Conservation (phyloP, 2,888 invertebrate genomes). For the Patella depressa region DNA sequence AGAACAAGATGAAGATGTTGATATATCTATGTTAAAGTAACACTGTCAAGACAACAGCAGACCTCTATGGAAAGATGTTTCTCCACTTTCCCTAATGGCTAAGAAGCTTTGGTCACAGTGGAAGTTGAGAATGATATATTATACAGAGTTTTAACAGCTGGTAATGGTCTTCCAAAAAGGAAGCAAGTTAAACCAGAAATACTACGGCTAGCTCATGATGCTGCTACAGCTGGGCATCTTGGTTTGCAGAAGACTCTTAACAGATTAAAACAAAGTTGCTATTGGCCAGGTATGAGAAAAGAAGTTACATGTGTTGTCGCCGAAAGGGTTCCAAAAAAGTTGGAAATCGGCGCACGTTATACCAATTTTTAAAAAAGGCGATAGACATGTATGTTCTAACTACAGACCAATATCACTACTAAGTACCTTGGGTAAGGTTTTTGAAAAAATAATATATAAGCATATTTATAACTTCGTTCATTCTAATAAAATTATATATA, state of each 20-base stretch:
- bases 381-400: too few relatives aligned
- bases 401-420: too few relatives aligned
- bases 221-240: neutral
- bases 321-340: neutral
- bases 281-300: neutral
- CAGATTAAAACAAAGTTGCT: neutral
- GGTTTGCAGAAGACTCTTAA: neutral
- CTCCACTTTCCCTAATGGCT: neutral
- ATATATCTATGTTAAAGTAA: neutral
- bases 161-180: too few relatives aligned
- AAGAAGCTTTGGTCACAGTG: slow-evolving; percentile 6
- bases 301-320: neutral
- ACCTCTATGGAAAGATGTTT: neutral
- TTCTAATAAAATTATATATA: too few relatives aligned
- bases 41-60: neutral
- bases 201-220: neutral
- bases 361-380: too few relatives aligned
- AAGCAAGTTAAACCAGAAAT: neutral
- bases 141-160: too few relatives aligned
- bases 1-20: neutral
- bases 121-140: neutral
- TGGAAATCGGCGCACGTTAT: too few relatives aligned
- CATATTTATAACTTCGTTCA: too few relatives aligned
- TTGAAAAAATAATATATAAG: too few relatives aligned
- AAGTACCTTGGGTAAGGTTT: too few relatives aligned